Conservation (phyloP, 2,113 vertebrate species). For the Tachycineta bicolor region DNA sequence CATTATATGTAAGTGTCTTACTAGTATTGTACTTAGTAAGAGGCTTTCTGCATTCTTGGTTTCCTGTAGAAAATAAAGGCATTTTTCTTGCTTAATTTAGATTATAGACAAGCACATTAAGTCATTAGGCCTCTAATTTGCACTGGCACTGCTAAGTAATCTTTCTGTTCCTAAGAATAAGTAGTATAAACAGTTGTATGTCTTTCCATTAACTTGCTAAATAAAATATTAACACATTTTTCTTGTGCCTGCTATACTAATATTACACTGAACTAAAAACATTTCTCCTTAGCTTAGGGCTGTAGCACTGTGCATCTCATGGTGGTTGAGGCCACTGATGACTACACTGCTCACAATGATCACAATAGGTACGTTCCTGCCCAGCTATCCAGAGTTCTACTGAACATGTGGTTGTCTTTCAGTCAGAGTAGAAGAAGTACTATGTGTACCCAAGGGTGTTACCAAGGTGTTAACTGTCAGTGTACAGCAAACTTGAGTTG, state of each 20-base stretch:
- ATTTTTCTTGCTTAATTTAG: slow-evolving; percentile 49
- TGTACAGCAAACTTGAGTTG: neutral
- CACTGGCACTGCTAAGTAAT: slow-evolving; percentile 41
- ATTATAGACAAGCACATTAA: neutral
- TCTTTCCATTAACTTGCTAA: slow-evolving; percentile 59
- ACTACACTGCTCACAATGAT: neutral
- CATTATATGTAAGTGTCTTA: slow-evolving; percentile 53
- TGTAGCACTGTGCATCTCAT: neutral
- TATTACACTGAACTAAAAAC: neutral
- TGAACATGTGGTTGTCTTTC: neutral
- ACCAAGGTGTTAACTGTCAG: neutral
- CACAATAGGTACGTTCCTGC: neutral
- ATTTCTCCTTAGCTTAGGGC: neutral
- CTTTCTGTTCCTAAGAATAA: slow-evolving; percentile 38
- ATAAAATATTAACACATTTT: slow-evolving; percentile 69
- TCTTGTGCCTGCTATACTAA: slow-evolving; percentile 59
- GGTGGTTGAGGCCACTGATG: neutral
- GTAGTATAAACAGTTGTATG: slow-evolving; percentile 58
- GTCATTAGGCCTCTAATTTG: slow-evolving; percentile 13
- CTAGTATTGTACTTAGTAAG: slow-evolving; percentile 16
- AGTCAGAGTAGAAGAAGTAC: neutral
- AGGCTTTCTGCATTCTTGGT: slow-evolving; percentile 35
- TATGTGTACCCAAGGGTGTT: neutral
- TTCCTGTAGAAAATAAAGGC: slow-evolving; percentile 52
- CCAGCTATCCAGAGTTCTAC: neutral